Conservation (phyloP, 1,140 invertebrate species). For the Diploscapter pachys region DNA sequence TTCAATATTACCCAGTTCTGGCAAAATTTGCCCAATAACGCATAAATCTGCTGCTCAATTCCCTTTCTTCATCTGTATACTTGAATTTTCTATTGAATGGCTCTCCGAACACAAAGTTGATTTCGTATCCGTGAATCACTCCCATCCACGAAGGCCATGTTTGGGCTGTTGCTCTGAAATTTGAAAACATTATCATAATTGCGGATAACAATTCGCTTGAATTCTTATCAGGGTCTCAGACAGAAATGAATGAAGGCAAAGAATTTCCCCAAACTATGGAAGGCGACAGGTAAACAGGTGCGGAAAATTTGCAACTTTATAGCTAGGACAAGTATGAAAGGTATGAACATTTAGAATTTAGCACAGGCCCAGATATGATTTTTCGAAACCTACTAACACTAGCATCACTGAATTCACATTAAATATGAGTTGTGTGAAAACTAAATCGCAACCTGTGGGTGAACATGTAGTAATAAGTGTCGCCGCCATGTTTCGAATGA, state of each 20-base stretch:
- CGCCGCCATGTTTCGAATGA: constrained; percentile 53
- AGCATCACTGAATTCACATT: not conserved
- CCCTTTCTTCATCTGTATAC: constrained; percentile 77
- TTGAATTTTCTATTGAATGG: constrained; percentile 69
- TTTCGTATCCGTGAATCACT: constrained; percentile 90
- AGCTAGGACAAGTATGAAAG: not conserved
- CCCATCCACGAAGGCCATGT: constrained; percentile 94
- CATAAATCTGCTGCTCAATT: constrained; percentile 82
- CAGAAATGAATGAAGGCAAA: too few relatives aligned
- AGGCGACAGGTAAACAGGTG: too few relatives aligned
- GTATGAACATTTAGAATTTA: too few relatives aligned
- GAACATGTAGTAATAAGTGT: constrained; percentile 74
- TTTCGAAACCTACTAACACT: not conserved
- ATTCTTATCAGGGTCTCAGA: too few relatives aligned
- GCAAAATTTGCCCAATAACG: constrained; percentile 93
- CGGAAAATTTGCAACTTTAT: not conserved
- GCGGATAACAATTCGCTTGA: too few relatives aligned
- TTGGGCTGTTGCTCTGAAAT: constrained; percentile 63
- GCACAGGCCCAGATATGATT: not conserved
- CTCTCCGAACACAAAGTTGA: constrained; percentile 88
- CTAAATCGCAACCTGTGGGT: constrained; percentile 69
- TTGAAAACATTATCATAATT: too few relatives aligned
- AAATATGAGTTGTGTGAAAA: not conserved
- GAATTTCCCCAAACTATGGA: too few relatives aligned
- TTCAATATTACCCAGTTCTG: constrained; percentile 75